Base-by-base conservation (phyloP, 2,797 vertebrate genomes). In the Pangasius mekongensis region DNA sequence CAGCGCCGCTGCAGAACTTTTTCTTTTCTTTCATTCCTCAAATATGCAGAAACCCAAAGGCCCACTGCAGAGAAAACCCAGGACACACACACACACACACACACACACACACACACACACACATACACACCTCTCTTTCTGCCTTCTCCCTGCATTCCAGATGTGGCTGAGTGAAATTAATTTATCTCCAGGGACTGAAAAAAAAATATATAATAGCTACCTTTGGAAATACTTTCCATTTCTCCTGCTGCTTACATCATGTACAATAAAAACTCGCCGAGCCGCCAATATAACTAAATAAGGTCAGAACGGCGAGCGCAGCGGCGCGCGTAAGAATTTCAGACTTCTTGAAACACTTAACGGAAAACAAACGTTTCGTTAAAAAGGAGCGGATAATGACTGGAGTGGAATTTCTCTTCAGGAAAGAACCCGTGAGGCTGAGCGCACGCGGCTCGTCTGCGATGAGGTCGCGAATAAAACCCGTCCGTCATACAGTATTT, bases 161-260 rank as follows among this genome's bases (percentile, higher is more conserved):
- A 89, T 85, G 78, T 74, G 77, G 69, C 58, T 22, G 52, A 52
- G 78, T 16, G 24, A 91, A 91, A 91, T 92, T 14, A 13, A 91
- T 92, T 85, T 69, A 87, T 87, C 89, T 90, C 81, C 62, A n/a
- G 69, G 76, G 54, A 64, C 87, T 90, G 88, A 88, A 92, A 92
- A 90, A 89, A 60, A 86, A 43, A 83, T 77, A 85, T 69, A 82
- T 85, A 90, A 91, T 76, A 58, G 77, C 87, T 87, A 78, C 82
- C 69, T 43, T 67, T 67, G 56, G 82, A 91, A 87, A 86, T 54
- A 58, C 82, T 83, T 87, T 71, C 73, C 54, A 30, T 62, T 89
- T 66, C 69, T 83, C 85, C 69, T 82, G 62, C 77, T 60, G 36
- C 80, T 86, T 47, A 64, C 60, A 10, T 88, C 80, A 89, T 39